phyloP scores from a whole-genome alignment of 2,797 vertebrate genomes.

The Sylvia borin region DNA sequence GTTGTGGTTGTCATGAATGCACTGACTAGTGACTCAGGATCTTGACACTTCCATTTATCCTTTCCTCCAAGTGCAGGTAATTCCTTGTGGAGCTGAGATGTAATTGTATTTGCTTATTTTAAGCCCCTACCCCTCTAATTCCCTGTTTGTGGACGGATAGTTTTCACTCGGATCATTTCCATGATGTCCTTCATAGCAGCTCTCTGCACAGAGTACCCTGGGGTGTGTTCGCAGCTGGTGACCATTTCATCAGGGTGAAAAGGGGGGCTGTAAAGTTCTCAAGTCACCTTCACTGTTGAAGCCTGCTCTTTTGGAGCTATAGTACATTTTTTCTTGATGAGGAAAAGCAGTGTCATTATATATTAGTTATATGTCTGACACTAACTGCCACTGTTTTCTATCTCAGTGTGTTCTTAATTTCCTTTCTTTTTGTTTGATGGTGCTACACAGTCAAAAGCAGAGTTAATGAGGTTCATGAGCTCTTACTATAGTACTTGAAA shows the following conservation, averaged over 20 bases:
- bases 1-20: neutral
- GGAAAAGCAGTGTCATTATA: neutral
- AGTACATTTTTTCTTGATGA: neutral
- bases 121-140: neutral
- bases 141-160: neutral
- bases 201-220: neutral
- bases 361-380: neutral
- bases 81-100: neutral
- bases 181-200: neutral
- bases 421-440: neutral
- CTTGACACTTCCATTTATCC: neutral
- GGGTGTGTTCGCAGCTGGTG: neutral
- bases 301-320: neutral
- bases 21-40: neutral
- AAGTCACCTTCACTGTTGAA: neutral
- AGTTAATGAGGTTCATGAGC: neutral
- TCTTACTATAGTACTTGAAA: neutral
- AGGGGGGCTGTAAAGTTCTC: rapidly evolving
- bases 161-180: neutral
- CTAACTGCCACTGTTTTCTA: neutral
- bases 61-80: neutral
- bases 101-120: neutral
- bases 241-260: neutral
- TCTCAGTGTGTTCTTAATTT: neutral
- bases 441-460: neutral